Base-by-base conservation (phyloP, 1,140 invertebrate genomes). In the Drosophila rufa region DNA sequence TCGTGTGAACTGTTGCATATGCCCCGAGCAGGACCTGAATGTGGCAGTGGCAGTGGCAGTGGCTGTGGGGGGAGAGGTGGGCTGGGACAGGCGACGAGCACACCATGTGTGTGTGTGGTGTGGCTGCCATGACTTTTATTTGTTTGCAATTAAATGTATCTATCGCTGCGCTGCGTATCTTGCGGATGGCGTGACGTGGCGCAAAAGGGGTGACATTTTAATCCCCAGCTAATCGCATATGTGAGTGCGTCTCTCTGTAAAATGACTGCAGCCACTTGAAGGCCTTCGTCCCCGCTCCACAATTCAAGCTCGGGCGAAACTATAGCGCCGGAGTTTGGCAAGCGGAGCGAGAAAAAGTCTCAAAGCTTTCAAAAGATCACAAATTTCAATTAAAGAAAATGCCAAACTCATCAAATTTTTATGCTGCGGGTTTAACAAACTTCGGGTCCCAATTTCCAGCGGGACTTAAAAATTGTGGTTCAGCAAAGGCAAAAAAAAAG, bases 331-430 rank as follows among this genome's bases (percentile, higher is more conserved):
- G 46, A 45, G 15, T 33, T 36, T 36, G 40, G 50, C 50, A 58
- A 47, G 45, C 19, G 43, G 56, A 36, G 25, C 50, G 47, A 30
- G 50, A 75, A 75, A 80, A 75, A 76, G 74, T 84, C 70, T 74
- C 87, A 84, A 91, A 91, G 87, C 87, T 91, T 84, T 91, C 73
- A 91, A 84, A 91, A 91, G 83, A 91, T 91, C 87, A 91, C 89
- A 91, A 91, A 71, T 91, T 91, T 91, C 87, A 91, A 91, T 91
- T 91, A 91, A 91, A 91, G 89, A 84, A 91, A 91, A 79, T 91
- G 89, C 75, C 89, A 87, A 91, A 87, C 87, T 91, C 87, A 91
- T 91, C 89, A 91, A 91, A 91, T 91, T 91, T 91, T 87, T 87
- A 91, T 74, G 80, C 89, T 84, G 78, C 86, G 80, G 87, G 87